Evolutionary conservation across 2,888 invertebrate species (phyloP).

Genomic region (Orthosia gothica): DNA sequence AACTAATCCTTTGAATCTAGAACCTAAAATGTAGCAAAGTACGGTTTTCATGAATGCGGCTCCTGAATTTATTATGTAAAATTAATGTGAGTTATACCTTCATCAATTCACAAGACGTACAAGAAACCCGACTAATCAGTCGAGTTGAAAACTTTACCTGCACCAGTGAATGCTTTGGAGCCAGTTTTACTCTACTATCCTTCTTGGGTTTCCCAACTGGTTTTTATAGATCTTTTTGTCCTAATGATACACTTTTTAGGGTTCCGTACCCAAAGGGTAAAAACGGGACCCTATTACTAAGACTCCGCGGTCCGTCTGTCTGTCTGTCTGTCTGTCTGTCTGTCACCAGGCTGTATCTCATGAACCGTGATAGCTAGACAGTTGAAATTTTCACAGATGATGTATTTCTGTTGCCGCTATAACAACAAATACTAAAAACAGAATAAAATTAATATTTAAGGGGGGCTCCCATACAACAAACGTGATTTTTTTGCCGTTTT

Average conservation of each 20-base stretch:
- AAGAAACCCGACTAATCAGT: constrained; percentile 54
- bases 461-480: too few species aligned
- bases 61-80: constrained; percentile 33
- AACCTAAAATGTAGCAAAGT: constrained; percentile 7
- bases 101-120: constrained; percentile 49
- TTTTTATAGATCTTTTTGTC: background rate
- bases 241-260: background rate
- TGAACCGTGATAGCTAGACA: too few species aligned
- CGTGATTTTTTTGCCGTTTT: too few species aligned
- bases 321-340: too few species aligned
- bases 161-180: constrained; percentile 14
- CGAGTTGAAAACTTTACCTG: constrained; percentile 58
- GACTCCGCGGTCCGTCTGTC: too few species aligned
- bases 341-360: too few species aligned
- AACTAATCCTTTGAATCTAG: constrained; percentile 10
- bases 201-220: background rate
- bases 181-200: background rate
- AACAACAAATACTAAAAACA: too few species aligned
- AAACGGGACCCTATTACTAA: too few species aligned
- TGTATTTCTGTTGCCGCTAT: too few species aligned
- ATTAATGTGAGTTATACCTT: constrained; percentile 51
- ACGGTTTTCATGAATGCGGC: constrained; percentile 34
- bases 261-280: too few species aligned
- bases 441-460: too few species aligned
- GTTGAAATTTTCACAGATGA: too few species aligned